These are phyloP conservation scores for Sinocyclocheilus rhinocerous DNA, from an alignment of 2,113 vertebrate species.

Conservation along the genomic window DNA sequence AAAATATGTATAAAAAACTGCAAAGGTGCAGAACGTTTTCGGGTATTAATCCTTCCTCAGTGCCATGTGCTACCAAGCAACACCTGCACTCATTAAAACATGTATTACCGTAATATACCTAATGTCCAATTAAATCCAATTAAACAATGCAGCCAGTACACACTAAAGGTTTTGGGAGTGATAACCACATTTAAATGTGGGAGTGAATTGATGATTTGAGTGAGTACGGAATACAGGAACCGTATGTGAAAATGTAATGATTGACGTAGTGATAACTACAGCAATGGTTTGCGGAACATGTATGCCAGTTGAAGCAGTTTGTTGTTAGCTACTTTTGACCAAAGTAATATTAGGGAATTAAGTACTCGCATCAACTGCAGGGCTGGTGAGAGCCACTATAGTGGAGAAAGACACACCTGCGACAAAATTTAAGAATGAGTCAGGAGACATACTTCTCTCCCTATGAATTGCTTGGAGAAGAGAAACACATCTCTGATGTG, in stretches of 20 bases:
- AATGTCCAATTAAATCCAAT: too few species aligned
- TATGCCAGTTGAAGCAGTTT: neutral
- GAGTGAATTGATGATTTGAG: neutral
- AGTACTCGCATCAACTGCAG: neutral
- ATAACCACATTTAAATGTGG: neutral
- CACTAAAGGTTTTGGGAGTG: neutral
- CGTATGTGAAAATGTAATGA: neutral
- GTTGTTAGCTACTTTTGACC: neutral
- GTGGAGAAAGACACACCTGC: too few species aligned
- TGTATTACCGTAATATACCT: too few species aligned
- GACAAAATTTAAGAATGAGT: neutral
- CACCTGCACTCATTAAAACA: too few species aligned
- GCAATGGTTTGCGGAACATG: neutral
- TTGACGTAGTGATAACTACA: neutral
- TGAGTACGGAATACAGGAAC: neutral
- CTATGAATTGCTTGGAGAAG: neutral
- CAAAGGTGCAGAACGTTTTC: too few species aligned
- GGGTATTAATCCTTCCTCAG: too few species aligned
- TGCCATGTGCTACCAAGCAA: too few species aligned
- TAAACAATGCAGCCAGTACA: neutral
- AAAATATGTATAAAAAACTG: too few species aligned
- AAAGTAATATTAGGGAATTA: neutral
- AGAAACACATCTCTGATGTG: neutral
- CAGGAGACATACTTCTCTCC: neutral
- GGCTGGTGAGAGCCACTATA: too few species aligned